Percentiles rank a stretch among this genome's conserved stretches.
Conservation (phyloP, 1,140 invertebrate genomes). For the Bombus turneri region DNA sequence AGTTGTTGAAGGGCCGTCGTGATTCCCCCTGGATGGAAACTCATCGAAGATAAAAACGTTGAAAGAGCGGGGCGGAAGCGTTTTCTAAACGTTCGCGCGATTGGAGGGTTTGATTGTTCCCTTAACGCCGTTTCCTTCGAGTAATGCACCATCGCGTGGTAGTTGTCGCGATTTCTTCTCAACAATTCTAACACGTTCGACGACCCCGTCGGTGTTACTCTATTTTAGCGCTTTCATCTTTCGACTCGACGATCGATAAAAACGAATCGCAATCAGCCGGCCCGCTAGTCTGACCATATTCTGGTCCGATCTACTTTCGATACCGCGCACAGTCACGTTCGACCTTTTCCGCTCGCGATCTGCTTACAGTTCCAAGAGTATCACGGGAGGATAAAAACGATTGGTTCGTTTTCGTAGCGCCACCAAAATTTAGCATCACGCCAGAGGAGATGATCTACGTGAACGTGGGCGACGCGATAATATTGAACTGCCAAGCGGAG, state of each 20-base stretch:
- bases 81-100: constrained; percentile 43
- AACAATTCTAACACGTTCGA: neutral
- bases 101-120: constrained; percentile 53
- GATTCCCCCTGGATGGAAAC: constrained; percentile 45
- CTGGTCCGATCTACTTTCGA: neutral
- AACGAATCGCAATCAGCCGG: neutral
- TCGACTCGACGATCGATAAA: neutral
- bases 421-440: constrained; percentile 95
- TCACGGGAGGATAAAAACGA: constrained; percentile 10
- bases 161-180: neutral
- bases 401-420: constrained; percentile 82
- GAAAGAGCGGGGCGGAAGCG: constrained; percentile 18
- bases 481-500: constrained; percentile 96
- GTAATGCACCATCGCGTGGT: constrained; percentile 12
- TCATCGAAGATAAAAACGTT: constrained; percentile 48
- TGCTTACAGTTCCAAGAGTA: neutral
- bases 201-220: neutral
- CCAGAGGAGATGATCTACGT: constrained; percentile 97
- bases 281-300: neutral
- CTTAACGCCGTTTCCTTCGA: constrained; percentile 44
- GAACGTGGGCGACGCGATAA: constrained; percentile 96
- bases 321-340: neutral
- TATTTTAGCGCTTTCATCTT: neutral
- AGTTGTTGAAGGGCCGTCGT: constrained; percentile 14
- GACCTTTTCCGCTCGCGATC: constrained; percentile 5